phyloP scores from a whole-genome alignment of 2,797 vertebrate species.

The Linurgus olivaceus region DNA sequence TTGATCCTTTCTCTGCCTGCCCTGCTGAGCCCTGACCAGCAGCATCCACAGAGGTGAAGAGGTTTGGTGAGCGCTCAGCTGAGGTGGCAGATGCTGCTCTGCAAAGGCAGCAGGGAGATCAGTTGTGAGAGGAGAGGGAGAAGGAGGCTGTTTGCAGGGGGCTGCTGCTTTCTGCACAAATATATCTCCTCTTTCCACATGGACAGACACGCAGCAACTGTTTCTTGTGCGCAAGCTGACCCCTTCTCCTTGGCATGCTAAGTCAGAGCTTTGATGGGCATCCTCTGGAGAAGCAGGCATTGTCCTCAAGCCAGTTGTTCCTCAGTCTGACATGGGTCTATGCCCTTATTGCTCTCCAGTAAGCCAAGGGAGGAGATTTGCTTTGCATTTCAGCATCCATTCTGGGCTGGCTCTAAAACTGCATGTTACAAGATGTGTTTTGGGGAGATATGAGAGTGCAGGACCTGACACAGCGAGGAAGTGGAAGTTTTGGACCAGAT shows the following conservation, averaged over 20 bases:
- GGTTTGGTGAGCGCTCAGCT: background rate
- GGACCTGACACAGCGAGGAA: background rate
- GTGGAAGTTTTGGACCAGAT: background rate
- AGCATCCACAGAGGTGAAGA: background rate
- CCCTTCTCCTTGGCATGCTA: background rate
- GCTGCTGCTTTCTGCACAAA: background rate
- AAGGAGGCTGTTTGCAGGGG: background rate
- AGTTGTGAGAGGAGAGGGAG: background rate
- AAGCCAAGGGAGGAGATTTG: background rate
- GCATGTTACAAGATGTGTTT: rapidly evolving
- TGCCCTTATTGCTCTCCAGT: background rate
- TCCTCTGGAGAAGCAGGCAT: background rate
- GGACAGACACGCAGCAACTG: rapidly evolving
- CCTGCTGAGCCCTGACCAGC: background rate
- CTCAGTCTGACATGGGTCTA: background rate
- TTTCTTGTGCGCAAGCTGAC: background rate
- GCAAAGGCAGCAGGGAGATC: background rate
- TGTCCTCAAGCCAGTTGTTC: background rate
- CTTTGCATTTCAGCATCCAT: background rate
- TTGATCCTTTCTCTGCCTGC: background rate
- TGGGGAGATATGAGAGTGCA: rapidly evolving
- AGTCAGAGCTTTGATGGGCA: background rate
- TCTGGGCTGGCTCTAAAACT: background rate
- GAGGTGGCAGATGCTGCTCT: background rate
- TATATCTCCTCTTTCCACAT: background rate